Evolutionary conservation across 2,113 vertebrate species (phyloP), one percentile per base, ranked within the genome.

Genomic region (Menidia beryllina): DNA sequence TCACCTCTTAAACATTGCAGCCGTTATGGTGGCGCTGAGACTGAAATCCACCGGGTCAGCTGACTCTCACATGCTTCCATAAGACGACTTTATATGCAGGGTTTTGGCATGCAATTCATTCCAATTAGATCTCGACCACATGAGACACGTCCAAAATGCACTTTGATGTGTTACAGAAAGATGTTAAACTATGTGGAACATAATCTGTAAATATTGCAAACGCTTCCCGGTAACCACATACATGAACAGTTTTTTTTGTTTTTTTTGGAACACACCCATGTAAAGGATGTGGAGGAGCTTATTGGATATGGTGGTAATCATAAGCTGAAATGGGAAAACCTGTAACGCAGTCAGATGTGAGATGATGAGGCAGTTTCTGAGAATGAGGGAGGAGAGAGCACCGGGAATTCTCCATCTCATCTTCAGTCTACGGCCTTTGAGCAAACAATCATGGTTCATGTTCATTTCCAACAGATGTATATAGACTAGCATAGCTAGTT

Each of bases 1-100:
- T 53, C 27, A 60, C 39, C 34, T 59, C 52, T 58, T 47, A 68
- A 60, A 77, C 74, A 13, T 52, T 21, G 77, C 71, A 7, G 67
- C 75, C 69, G 69, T 69, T 88, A n/a, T n/a, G 82, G 58, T 19
- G 5, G n/a, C 6, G 41, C 64, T 20, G 81, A 39, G 64, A 56
- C 51, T 68, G 56, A 62, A 86, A 92, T 83, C 86, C 85, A 26
- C n/a, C 48, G 11, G 7, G 43, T 93, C 91, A 93, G 87, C 89
- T 93, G 92, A 92, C 57, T 23, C 49, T 88, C 92, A 93, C 87
- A 91, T 91, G 91, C 38, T 87, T 49, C 48, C 54, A 70, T 69
- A 56, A 77, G 52, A 79, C 3, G 53, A 66, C 47, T 68, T 66
- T 39, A 50, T 64, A 38, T 56, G 67, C 36, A 55, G 39, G 23